A percentile compares a stretch with the other conserved stretches of the same genome.
These are phyloP conservation scores for Falco concolor DNA, from an alignment of 2,797 vertebrate genomes.

Conservation along the genomic window DNA sequence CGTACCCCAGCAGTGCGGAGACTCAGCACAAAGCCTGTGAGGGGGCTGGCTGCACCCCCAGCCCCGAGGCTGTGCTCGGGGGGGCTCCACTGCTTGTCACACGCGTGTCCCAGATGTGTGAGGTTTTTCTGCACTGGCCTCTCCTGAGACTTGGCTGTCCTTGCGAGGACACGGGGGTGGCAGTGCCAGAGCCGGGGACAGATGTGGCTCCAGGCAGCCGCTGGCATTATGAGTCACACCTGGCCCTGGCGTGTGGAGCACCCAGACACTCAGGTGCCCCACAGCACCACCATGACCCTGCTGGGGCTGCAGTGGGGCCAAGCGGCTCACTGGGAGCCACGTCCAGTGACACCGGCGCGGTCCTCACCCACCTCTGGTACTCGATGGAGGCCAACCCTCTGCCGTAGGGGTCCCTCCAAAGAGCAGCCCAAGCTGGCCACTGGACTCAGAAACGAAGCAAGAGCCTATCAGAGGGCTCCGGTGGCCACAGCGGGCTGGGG, in stretches of 20 bases:
- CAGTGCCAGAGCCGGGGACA: background rate
- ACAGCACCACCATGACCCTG: background rate
- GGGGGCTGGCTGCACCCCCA: background rate
- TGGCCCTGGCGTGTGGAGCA: rapidly evolving
- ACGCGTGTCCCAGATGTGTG: background rate
- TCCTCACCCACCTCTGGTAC: rapidly evolving
- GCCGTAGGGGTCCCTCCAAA: background rate
- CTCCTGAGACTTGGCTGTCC: background rate
- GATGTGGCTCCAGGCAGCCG: background rate
- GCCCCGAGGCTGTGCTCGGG: background rate
- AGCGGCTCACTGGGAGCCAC: background rate
- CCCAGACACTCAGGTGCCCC: background rate
- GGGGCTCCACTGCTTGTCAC: background rate
- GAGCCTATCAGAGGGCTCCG: background rate
- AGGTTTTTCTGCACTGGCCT: background rate
- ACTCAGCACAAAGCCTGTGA: background rate
- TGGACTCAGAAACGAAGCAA: background rate
- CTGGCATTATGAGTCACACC: background rate
- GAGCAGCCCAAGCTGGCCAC: background rate
- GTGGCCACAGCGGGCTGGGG: too few relatives aligned
- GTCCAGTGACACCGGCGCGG: rapidly evolving
- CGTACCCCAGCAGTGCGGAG: too few relatives aligned
- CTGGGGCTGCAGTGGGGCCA: background rate
- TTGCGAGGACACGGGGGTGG: rapidly evolving
- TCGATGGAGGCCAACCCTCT: background rate